Percentiles rank a stretch among this genome's conserved stretches.
Conservation (phyloP, 2,888 invertebrate genomes). For the Drosophila nr. medialis region DNA sequence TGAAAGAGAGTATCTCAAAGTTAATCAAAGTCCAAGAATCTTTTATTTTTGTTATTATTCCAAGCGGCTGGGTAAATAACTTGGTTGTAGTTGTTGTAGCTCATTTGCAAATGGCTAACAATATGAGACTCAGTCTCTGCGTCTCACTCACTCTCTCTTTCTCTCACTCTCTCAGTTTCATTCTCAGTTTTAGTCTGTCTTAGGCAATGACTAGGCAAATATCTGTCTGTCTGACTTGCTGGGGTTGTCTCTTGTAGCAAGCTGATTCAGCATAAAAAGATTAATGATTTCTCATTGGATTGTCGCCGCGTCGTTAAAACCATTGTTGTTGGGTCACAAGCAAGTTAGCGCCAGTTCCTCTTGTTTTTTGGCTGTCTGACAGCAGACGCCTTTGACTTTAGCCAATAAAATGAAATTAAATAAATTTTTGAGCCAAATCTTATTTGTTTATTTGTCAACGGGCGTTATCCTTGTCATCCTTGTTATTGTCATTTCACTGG, state of each 20-base stretch:
- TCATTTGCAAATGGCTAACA: constrained; percentile 76
- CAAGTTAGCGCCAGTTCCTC: too few relatives aligned
- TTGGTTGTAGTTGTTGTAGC: constrained; percentile 26
- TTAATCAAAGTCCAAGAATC: not conserved
- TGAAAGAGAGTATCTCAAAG: constrained; percentile 22
- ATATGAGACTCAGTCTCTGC: constrained; percentile 4
- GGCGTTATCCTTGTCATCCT: constrained; percentile 17
- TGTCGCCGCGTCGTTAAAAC: constrained; percentile 42
- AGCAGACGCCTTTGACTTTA: constrained; percentile 55
- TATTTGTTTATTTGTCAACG: constrained; percentile 73
- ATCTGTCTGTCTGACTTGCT: constrained; percentile 31
- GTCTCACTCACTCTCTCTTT: constrained; percentile 2
- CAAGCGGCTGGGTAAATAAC: constrained; percentile 36
- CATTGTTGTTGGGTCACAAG: constrained; percentile 32
- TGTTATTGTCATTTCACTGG: constrained; percentile 23
- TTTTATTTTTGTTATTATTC: constrained; percentile 28
- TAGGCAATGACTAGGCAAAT: constrained; percentile 54
- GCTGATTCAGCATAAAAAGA: constrained; percentile 78
- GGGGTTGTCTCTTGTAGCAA: constrained; percentile 22
- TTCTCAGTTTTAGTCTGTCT: constrained; percentile 18
- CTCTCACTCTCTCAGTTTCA: not conserved
- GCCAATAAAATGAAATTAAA: constrained; percentile 77
- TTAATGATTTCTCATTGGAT: constrained; percentile 72
- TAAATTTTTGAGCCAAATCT: constrained; percentile 74
- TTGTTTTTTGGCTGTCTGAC: constrained; percentile 36